Percentiles rank a stretch among this genome's conserved stretches.
Evolutionary conservation across 2,888 invertebrate species (phyloP).

Genomic region (Strigamia crassipes): DNA sequence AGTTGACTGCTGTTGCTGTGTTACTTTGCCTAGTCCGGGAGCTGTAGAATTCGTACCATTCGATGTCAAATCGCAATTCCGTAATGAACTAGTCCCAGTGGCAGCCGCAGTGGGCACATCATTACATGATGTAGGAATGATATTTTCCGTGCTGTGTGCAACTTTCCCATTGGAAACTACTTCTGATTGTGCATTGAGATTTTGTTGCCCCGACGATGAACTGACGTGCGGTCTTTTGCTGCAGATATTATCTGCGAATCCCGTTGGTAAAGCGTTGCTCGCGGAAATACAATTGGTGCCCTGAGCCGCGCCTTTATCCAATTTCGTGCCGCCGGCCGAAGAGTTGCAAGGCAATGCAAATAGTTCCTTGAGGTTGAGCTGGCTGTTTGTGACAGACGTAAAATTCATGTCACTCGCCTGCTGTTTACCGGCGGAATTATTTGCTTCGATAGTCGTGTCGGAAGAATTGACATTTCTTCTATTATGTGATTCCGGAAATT

Average conservation of each 20-base stretch:
- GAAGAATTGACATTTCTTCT: not conserved
- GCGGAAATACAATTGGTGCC: not conserved
- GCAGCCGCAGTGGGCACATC: not conserved
- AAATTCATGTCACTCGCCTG: not conserved
- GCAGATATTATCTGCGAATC: not conserved
- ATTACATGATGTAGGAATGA: not conserved
- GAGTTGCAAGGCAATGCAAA: not conserved
- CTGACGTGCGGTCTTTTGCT: not conserved
- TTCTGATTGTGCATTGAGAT: constrained; percentile 8
- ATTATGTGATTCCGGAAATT: not conserved
- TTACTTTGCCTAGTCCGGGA: not conserved
- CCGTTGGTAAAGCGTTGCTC: not conserved
- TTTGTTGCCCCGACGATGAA: not conserved
- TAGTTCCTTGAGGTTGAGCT: not conserved
- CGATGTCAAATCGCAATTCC: not conserved
- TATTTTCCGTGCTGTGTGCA: constrained; percentile 3
- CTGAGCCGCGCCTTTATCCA: not conserved
- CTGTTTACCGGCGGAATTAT: not conserved
- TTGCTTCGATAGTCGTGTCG: not conserved
- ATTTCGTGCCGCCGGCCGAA: not conserved
- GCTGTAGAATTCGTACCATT: not conserved
- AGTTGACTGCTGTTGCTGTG: constrained; percentile 35
- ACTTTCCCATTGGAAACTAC: not conserved
- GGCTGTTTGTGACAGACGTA: not conserved
- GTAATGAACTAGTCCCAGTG: not conserved